Conservation (phyloP, 1,140 invertebrate genomes). For the Drosophila malerkotliana region DNA sequence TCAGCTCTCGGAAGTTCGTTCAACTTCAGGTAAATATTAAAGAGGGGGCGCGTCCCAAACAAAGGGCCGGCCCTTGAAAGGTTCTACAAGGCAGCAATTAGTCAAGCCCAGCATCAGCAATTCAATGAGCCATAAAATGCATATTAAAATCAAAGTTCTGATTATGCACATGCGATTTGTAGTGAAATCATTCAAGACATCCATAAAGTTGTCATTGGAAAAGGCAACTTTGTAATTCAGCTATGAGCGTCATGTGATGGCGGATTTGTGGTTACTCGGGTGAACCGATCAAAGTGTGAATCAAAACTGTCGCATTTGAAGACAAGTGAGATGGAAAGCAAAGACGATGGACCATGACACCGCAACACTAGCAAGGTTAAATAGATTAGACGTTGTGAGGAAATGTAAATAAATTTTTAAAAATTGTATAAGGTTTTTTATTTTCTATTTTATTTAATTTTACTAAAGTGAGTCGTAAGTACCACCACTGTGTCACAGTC, state of each 20-base stretch:
- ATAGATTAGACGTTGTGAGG: slow-evolving; percentile 13
- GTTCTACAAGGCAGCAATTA: background rate
- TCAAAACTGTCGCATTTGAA: slow-evolving; percentile 39
- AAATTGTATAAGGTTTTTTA: too few relatives aligned
- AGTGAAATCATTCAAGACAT: slow-evolving; percentile 37
- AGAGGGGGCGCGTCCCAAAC: slow-evolving; percentile 38
- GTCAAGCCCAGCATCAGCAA: slow-evolving; percentile 9
- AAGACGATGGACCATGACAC: slow-evolving; percentile 31
- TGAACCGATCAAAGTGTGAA: slow-evolving; percentile 36
- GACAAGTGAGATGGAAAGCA: slow-evolving; percentile 27
- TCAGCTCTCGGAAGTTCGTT: slow-evolving; percentile 55
- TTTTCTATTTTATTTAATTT: too few relatives aligned
- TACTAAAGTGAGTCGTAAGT: too few relatives aligned
- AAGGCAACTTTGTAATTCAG: slow-evolving; percentile 12
- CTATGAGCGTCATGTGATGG: slow-evolving; percentile 39
- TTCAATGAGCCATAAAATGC: slow-evolving; percentile 28
- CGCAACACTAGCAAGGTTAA: slow-evolving; percentile 31
- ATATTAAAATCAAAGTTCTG: slow-evolving; percentile 17
- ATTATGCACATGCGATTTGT: slow-evolving; percentile 2
- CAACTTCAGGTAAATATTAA: slow-evolving; percentile 45
- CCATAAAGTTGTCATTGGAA: slow-evolving; percentile 2
- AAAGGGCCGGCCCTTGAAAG: slow-evolving; percentile 7
- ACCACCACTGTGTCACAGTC: slow-evolving; percentile 23
- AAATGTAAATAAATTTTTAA: background rate
- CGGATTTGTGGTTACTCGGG: slow-evolving; percentile 23